Conservation (phyloP, 2,888 invertebrate species). For the Meta bourneti region DNA sequence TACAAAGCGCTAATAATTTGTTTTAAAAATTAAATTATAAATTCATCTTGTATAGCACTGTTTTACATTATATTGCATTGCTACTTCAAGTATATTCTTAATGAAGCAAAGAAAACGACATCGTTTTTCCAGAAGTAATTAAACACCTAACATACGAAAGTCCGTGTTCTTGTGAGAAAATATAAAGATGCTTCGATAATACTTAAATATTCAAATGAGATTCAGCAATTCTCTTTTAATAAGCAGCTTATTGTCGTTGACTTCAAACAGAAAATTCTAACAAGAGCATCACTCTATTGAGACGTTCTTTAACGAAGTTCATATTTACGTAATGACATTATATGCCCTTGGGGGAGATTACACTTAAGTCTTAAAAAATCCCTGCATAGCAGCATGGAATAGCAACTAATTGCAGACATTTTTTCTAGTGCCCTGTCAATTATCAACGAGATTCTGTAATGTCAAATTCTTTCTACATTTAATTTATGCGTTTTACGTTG, state of each 20-base stretch:
- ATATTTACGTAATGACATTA: background rate
- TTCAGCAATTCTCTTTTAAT: background rate
- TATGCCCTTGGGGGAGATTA: background rate
- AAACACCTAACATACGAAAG: background rate
- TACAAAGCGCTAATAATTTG: no score
- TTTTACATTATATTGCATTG: no score
- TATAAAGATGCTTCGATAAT: background rate
- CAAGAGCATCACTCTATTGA: background rate
- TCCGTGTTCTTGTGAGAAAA: background rate
- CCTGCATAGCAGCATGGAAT: background rate
- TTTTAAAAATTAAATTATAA: no score
- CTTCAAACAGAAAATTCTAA: background rate
- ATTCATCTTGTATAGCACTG: no score
- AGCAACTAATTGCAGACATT: background rate
- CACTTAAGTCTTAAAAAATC: background rate
- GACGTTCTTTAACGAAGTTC: background rate
- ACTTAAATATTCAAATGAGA: background rate
- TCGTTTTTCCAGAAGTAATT: no score
- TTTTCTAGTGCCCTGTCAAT: background rate
- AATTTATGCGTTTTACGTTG: no score
- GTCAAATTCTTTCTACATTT: no score
- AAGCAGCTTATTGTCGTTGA: background rate
- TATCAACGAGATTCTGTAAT: no score
- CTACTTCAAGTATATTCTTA: no score
- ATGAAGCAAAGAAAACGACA: no score